Evolutionary conservation across 2,888 invertebrate species (phyloP).

Genomic region (Plebejus anna): DNA sequence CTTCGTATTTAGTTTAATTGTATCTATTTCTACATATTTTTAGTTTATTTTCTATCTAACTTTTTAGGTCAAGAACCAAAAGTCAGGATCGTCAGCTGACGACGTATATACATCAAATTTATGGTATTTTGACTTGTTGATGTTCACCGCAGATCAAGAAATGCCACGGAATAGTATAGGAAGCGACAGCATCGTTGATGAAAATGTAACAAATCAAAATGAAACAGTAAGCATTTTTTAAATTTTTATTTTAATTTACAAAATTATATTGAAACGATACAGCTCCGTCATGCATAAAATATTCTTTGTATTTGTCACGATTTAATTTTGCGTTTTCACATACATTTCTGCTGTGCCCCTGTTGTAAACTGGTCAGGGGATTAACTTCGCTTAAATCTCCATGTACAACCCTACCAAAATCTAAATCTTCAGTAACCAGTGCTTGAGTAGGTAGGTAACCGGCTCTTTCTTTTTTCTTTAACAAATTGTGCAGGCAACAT

Average conservation of each 20-base stretch:
- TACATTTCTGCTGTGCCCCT: conserved; percentile 10
- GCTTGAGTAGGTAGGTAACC: conserved; percentile 21
- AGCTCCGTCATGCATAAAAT: conserved; percentile 9
- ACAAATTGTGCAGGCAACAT: conserved; percentile 25
- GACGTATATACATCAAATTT: neutral
- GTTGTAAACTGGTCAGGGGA: conserved; percentile 21
- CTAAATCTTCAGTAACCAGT: conserved; percentile 1
- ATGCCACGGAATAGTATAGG: conserved; percentile 11
- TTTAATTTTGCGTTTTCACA: conserved; percentile 19
- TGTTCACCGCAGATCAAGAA: conserved; percentile 26
- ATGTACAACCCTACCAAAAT: neutral
- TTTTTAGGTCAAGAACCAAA: conserved; percentile 19
- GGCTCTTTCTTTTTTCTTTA: conserved; percentile 21
- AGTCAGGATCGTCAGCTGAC: conserved; percentile 19
- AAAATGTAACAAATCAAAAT: neutral
- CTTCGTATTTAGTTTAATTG: too few relatives aligned
- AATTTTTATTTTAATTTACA: conserved; percentile 24
- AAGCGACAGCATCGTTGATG: conserved; percentile 19
- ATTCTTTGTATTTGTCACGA: conserved; percentile 23
- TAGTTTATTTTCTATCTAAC: conserved; percentile 8
- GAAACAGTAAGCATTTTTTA: conserved; percentile 23
- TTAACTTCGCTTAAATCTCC: conserved; percentile 19
- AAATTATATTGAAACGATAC: conserved; percentile 9
- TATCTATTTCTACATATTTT: neutral
- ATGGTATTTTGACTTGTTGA: neutral